Evolutionary conservation across 1,140 invertebrate genomes (phyloP).

Genomic region (Hermetia illucens): DNA sequence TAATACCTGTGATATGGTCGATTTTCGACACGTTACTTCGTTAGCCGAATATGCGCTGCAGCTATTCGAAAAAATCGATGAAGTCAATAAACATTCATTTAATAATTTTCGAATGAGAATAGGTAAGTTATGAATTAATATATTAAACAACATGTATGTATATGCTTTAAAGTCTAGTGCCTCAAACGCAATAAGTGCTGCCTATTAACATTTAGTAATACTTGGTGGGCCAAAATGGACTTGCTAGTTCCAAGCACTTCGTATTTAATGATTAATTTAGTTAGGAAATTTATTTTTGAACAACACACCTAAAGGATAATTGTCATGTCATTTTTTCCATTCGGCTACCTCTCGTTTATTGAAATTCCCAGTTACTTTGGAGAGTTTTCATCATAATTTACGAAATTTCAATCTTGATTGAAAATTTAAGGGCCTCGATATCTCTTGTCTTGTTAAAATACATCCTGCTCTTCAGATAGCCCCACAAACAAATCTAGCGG

Average conservation of each 20-base stretch:
- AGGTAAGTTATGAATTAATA: constrained; percentile 36
- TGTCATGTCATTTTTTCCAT: too few relatives aligned
- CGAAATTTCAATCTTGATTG: too few relatives aligned
- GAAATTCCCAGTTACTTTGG: too few relatives aligned
- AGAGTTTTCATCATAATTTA: too few relatives aligned
- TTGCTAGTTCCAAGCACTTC: not conserved
- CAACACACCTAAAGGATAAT: too few relatives aligned
- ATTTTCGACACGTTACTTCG: constrained; percentile 65
- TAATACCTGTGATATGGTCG: constrained; percentile 60
- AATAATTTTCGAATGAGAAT: constrained; percentile 92
- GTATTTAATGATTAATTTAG: too few relatives aligned
- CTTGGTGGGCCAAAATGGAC: not conserved
- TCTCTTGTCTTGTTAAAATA: too few relatives aligned
- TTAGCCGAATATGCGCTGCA: constrained; percentile 86
- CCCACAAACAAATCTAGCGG: too few relatives aligned
- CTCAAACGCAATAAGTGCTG: not conserved
- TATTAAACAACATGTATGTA: constrained; percentile 1
- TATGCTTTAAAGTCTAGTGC: constrained; percentile 1
- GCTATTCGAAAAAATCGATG: constrained; percentile 69
- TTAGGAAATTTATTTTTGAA: too few relatives aligned
- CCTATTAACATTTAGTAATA: constrained; percentile 2
- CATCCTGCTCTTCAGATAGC: too few relatives aligned
- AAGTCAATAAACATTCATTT: constrained; percentile 93
- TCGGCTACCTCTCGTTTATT: too few relatives aligned
- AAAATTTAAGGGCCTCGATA: too few relatives aligned